Evolutionary conservation across 2,888 invertebrate genomes (phyloP).

Genomic region (Eilema depressum): DNA sequence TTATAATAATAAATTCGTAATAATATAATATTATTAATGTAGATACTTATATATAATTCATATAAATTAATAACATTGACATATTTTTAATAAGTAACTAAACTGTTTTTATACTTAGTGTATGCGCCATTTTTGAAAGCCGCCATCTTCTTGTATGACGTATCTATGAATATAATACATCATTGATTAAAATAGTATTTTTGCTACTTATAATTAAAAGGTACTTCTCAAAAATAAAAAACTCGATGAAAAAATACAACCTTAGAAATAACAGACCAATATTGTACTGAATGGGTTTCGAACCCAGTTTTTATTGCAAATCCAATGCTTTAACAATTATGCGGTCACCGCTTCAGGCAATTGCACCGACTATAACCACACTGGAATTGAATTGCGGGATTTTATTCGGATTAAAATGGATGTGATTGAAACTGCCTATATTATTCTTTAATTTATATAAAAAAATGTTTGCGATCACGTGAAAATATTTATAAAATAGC

Average conservation of each 20-base stretch:
- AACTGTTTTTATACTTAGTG: no score
- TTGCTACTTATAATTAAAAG: no score
- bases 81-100: no score
- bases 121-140: no score
- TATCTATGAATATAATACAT: no score
- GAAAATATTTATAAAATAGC: not conserved
- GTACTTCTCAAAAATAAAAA: no score
- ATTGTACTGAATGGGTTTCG: not conserved
- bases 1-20: no score
- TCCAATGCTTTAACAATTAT: not conserved
- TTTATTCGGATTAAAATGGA: not conserved
- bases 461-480: not conserved
- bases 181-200: no score
- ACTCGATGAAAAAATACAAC: not conserved
- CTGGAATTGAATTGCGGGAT: not conserved
- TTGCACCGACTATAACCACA: conserved; percentile 4
- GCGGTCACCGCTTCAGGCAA: conserved; percentile 7
- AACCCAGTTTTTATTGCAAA: not conserved
- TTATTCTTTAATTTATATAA: not conserved
- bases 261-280: not conserved
- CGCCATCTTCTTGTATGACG: no score
- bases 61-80: no score
- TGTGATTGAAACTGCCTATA: not conserved
- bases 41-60: no score
- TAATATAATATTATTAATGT: no score